Evolutionary conservation across 2,888 invertebrate genomes (phyloP), one percentile per base, ranked within the genome.

Genomic region (Torymus texanus): DNA sequence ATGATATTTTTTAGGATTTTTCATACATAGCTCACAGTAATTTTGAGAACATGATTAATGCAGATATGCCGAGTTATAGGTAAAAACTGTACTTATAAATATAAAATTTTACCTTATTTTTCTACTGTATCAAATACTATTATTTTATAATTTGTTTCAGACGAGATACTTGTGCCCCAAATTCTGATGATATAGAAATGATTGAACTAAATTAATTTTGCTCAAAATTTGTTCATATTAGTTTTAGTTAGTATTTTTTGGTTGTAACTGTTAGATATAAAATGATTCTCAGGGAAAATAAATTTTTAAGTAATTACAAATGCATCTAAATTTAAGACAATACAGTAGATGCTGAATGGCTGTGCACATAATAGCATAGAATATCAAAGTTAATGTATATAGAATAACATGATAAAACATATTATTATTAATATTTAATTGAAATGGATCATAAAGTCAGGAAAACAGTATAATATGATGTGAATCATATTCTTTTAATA

Each of bases 1-100:
- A 66, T 75, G n/a, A 21, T 5, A 14, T 29, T 55, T 73, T 73
- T 56, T 56, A 78, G 78, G 78, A 65, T 14, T 79, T 79, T 53
- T 63, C 68, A 59, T 79, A 74, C n/a, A 58, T 56, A 24, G 61
- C 73, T 13, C 68, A 41, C 16, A 41, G 21, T 73, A n/a, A 58
- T 59, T 62, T 41, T 56, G 63, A 73, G 13, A 56, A 50, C 51
- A 51, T 71, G 29, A 51, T n/a, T 61, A 59, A 8, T 29, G 5
- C 29, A 29, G 29, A 58, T n/a, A 68, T 58, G 11, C 21, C 59
- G 24, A 62, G 61, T 62, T 53, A 61, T 29, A 75, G 61, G 61
- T 75, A 29, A 24, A 51, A 59, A 50, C 24, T n/a, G 59, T 61
- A 2, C 11, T 14, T 50, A 29, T n/a, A 12, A 2, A 53, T 21